Evolutionary conservation across 2,888 invertebrate genomes (phyloP).

Genomic region (Tipula unca): DNA sequence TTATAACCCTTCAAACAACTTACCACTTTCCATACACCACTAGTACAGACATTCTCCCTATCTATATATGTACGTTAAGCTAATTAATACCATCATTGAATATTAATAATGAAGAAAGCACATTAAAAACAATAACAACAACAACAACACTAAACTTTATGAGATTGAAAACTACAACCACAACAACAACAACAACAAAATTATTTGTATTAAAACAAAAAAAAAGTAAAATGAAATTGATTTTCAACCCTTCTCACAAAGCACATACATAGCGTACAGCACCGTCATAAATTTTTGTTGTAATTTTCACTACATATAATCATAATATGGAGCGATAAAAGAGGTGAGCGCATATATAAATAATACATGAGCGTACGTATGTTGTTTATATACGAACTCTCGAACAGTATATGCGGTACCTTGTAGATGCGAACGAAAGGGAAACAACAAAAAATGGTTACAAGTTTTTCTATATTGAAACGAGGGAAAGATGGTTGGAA

Average conservation of each 20-base stretch:
- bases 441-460: background rate
- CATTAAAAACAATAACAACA: background rate
- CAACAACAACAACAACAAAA: background rate
- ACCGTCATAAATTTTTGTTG: background rate
- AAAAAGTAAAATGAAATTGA: background rate
- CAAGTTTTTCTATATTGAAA: background rate
- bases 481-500: background rate
- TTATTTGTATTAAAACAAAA: background rate
- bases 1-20: background rate
- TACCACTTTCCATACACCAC: background rate
- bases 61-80: background rate
- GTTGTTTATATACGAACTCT: background rate
- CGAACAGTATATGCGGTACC: too few species aligned
- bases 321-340: background rate
- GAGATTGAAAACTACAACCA: background rate
- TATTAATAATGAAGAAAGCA: background rate
- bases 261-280: background rate
- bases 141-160: background rate
- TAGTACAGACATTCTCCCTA: background rate
- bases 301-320: background rate
- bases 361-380: background rate
- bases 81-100: slow-evolving; percentile 2
- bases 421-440: background rate
- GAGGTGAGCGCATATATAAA: background rate
- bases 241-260: slow-evolving; percentile 14